Evolutionary conservation across 2,797 vertebrate genomes (phyloP), one percentile per base, ranked within the genome.

Genomic region (Epinephelus malabaricus): DNA sequence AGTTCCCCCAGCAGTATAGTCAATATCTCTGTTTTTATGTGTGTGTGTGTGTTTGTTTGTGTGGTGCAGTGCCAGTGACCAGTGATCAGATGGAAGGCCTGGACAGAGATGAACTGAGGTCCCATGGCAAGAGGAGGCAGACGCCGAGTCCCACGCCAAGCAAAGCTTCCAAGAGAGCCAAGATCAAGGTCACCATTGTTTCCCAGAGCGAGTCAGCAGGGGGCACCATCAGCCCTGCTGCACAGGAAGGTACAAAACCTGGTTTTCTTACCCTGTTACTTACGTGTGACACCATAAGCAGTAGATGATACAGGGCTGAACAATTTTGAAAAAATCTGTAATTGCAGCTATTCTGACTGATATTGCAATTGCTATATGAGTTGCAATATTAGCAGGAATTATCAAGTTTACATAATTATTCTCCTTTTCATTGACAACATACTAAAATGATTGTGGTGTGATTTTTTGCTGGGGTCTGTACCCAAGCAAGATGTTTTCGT

Each of bases 111-210:
- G 98, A 98, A n/a, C 80, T 91, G 34, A 92, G 96, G 19, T 53
- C 91, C 53, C 97, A 97, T 56, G 95, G 97, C 92, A 99, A 98
- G 95, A 96, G 97, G 76, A 96, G 96, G 15, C 97, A 96, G 83
- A 93, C 95, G 2, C 95, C 97, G 2, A 98, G 97, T 91, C 97
- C 96, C 34, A 96, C 95, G 17, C 93, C 92, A 27, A 93, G 83
- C 75, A 99, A 97, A 86, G 45, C 95, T 47, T 95, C 97, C 86
- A 99, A 99, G 92, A 95, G 97, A 84, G 97, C 98, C 51, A 99
- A 99, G 95, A 98, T 99, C 91, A 98, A 99, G 95, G 98, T 99
- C 93, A 98, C 98, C 85, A 97, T 99, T 66, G 95, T 98, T 78
- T 97, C 98, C 67, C 98, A 98, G 53, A 97, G 96, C 7, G 98